These are phyloP conservation scores for Carcina quercana DNA, from an alignment of 2,888 invertebrate genomes.

Conservation along the genomic window DNA sequence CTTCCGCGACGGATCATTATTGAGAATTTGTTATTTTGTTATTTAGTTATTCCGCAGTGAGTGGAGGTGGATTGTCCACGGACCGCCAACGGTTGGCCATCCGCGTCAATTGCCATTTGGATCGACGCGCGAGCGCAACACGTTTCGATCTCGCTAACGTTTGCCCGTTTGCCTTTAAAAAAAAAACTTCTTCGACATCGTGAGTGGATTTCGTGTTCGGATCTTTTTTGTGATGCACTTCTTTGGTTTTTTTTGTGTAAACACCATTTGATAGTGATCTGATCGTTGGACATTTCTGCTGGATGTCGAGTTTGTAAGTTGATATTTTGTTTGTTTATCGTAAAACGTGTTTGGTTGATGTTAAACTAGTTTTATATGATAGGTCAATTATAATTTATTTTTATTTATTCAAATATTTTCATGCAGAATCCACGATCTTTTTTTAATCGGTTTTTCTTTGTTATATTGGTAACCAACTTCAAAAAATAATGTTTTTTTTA, in stretches of 20 bases:
- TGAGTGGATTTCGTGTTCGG: conserved; percentile 17
- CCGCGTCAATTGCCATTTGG: conserved; percentile 43
- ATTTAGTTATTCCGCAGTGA: too few species aligned
- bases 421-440: too few species aligned
- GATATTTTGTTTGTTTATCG: not conserved
- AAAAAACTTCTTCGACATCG: conserved; percentile 11
- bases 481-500: too few species aligned
- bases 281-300: conserved; percentile 3
- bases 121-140: conserved; percentile 31
- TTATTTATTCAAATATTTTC: too few species aligned
- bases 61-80: conserved; percentile 28
- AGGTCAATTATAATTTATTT: too few species aligned
- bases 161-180: not conserved
- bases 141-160: conserved; percentile 1
- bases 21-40: conserved; percentile 7
- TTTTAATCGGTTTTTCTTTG: too few species aligned
- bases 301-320: not conserved
- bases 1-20: conserved; percentile 16
- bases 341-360: too few species aligned
- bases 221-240: conserved; percentile 25
- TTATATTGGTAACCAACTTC: too few species aligned
- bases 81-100: conserved; percentile 39
- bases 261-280: conserved; percentile 28
- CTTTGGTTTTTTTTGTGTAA: conserved; percentile 32
- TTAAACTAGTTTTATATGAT: too few species aligned